These are phyloP conservation scores for Tetramorium alpestre DNA, from an alignment of 1,140 invertebrate species.

Conservation along the genomic window DNA sequence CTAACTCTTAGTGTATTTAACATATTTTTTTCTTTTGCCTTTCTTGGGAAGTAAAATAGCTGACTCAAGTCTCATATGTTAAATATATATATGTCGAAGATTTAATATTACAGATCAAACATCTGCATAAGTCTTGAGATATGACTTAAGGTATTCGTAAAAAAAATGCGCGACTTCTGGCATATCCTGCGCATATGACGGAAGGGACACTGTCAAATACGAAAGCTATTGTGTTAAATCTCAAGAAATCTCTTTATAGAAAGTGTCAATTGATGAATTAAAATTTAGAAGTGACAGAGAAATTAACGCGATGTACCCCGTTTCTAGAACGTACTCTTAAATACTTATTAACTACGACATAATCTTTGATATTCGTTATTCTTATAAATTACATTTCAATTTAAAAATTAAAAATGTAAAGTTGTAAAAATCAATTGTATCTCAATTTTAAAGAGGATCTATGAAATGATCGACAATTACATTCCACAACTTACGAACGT, in stretches of 20 bases:
- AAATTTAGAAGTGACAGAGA: conserved; percentile 40
- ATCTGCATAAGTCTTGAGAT: background rate
- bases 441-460: background rate
- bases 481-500: conserved; percentile 15
- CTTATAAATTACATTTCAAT: conserved; percentile 54
- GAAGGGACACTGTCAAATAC: conserved; percentile 24
- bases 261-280: conserved; percentile 53
- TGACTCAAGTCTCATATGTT: background rate
- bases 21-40: background rate
- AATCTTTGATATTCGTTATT: conserved; percentile 53
- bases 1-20: background rate
- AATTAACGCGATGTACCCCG: conserved; percentile 14
- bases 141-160: background rate
- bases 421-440: conserved; percentile 35
- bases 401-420: conserved; percentile 1
- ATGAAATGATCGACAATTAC: background rate
- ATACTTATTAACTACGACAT: conserved; percentile 29
- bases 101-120: background rate
- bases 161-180: conserved; percentile 7
- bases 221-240: conserved; percentile 32
- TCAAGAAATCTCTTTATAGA: conserved; percentile 48
- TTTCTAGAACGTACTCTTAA: conserved; percentile 48
- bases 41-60: background rate
- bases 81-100: background rate
- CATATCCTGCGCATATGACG: background rate